Evolutionary conservation across 2,888 invertebrate genomes (phyloP).

Genomic region (Isoperla grammatica): DNA sequence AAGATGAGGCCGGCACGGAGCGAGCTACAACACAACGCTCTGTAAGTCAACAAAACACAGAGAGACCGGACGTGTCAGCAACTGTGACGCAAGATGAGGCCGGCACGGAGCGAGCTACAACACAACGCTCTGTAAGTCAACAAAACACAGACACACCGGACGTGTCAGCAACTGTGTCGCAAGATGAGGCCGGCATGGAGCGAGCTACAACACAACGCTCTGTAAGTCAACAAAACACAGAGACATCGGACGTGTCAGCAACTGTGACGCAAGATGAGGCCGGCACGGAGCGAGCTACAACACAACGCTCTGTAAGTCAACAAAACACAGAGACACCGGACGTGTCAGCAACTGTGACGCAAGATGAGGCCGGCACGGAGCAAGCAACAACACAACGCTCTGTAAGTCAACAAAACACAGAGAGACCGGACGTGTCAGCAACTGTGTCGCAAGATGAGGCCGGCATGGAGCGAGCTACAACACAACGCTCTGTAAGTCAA

Average conservation of each 20-base stretch:
- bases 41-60: too few species aligned
- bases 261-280: constrained; percentile 16
- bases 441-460: too few species aligned
- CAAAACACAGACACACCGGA: neutral
- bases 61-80: neutral
- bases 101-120: neutral
- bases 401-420: too few species aligned
- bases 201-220: too few species aligned
- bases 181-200: neutral
- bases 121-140: neutral
- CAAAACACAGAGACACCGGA: constrained; percentile 39
- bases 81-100: neutral
- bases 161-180: neutral
- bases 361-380: neutral
- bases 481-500: constrained; percentile 14
- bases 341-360: constrained; percentile 38
- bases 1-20: neutral
- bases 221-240: neutral
- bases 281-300: constrained; percentile 20
- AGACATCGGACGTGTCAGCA: constrained; percentile 22
- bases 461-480: too few species aligned
- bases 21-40: neutral
- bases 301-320: constrained; percentile 17
- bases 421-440: too few species aligned
- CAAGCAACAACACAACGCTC: too few species aligned